Base-by-base conservation (phyloP, 2,888 invertebrate genomes). In the Dastarcus helophoroides region DNA sequence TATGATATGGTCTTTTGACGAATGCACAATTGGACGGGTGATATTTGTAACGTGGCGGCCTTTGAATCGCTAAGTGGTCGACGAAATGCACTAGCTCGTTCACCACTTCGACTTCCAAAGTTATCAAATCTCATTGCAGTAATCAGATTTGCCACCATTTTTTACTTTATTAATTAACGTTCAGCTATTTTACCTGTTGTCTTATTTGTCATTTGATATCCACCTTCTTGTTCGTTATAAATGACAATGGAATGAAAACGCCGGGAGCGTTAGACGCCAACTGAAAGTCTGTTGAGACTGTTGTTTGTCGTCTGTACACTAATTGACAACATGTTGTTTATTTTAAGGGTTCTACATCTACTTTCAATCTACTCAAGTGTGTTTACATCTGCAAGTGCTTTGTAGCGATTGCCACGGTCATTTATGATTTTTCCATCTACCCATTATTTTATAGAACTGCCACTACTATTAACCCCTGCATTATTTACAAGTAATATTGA, bases 311-410 rank as follows among this genome's bases (percentile, higher is more conserved):
- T 38, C 37, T 24, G 40, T 40, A 46, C 50, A 48, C 52, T 56
- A 57, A 57, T 55, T 58, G 57, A 57, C 56, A 56, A 53, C 53
- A 52, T 49, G 47, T 36, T 56, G 56, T 57, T 58, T 57, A 54
- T 57, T 57, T 51, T 56, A 55, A 56, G 58, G 58, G 56, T 53
- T 49, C 53, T 44, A 51, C 53, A 51, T 52, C 53, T 50, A 57
- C 55, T 57, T 58, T 52, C 58, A 59, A 58, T 58, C 55, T 50
- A 47, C 46, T 53, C 53, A 43, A 58, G 57, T 55, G 44, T 59
- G 57, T 59, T 59, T 58, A 55, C 58, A 51, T 50, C 48, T 43
- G 48, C 52, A 46, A 57, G 56, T 52, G 53, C 43, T 48, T 44
- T 43, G 44, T 43, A 43, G 43, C 47, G 47, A 51, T 51, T 52